Evolutionary conservation across 2,113 vertebrate genomes (phyloP).

Genomic region (Sardina pilchardus): DNA sequence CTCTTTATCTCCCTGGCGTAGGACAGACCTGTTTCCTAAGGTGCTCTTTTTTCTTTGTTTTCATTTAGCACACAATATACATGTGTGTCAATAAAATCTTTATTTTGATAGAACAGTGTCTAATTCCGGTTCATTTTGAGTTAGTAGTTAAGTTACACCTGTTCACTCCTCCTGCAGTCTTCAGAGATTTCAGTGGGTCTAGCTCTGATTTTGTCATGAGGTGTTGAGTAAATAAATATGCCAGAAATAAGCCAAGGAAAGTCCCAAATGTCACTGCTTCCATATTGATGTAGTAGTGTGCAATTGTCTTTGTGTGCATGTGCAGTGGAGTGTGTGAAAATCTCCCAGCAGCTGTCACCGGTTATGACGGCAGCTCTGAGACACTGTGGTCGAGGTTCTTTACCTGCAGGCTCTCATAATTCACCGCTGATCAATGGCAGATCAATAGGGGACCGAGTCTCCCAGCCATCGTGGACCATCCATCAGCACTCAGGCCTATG

Average conservation of each 20-base stretch:
- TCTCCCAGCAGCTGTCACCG: not conserved
- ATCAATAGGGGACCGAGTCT: constrained; percentile 57
- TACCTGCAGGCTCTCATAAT: constrained; percentile 63
- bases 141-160: no score
- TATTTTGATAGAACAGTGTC: no score
- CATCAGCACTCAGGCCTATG: constrained; percentile 35
- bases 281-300: not conserved
- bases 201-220: not conserved
- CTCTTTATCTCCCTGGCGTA: no score
- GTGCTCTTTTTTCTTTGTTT: no score
- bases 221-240: not conserved
- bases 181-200: not conserved
- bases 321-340: not conserved
- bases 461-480: constrained; percentile 47
- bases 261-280: not conserved
- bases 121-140: no score
- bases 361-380: constrained; percentile 49
- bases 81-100: no score
- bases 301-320: not conserved
- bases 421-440: constrained; percentile 60
- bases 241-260: not conserved
- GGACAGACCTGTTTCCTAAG: no score
- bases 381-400: constrained; percentile 58
- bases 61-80: no score
- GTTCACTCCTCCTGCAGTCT: not conserved